phyloP scores from a whole-genome alignment of 2,888 invertebrate species.

The Oxyteleia sp. region DNA sequence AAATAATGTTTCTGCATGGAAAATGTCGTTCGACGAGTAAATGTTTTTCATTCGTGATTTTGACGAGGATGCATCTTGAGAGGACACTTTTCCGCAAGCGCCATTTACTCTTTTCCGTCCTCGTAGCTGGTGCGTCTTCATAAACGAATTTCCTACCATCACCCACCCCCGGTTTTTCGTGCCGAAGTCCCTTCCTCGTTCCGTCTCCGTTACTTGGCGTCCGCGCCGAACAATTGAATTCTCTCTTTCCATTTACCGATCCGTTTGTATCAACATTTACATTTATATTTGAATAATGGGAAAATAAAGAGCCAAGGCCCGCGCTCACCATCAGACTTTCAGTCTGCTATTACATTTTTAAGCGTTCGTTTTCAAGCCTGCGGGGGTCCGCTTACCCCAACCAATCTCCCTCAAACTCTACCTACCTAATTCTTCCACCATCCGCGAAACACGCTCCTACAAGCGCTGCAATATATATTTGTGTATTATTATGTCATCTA shows the following conservation, averaged over 20 bases:
- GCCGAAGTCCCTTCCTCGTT: constrained; percentile 57
- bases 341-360: constrained; percentile 84
- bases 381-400: constrained; percentile 78
- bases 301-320: constrained; percentile 85
- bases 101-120: constrained; percentile 76
- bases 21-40: constrained; percentile 23
- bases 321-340: constrained; percentile 74
- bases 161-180: constrained; percentile 52
- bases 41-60: constrained; percentile 45
- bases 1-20: background rate
- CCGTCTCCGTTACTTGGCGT: constrained; percentile 75
- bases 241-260: constrained; percentile 88
- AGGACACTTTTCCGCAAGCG: constrained; percentile 74
- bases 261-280: constrained; percentile 88
- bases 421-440: constrained; percentile 68
- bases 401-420: constrained; percentile 66
- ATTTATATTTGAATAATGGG: constrained; percentile 88
- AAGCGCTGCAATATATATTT: constrained; percentile 57
- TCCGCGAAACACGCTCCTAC: constrained; percentile 53
- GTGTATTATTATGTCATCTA: constrained; percentile 68
- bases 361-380: constrained; percentile 86
- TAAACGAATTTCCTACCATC: constrained; percentile 87
- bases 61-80: constrained; percentile 75
- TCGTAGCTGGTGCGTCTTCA: constrained; percentile 85
- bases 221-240: constrained; percentile 87